These are phyloP conservation scores for Lobophora halterata DNA, from an alignment of 2,888 invertebrate genomes.

Conservation along the genomic window DNA sequence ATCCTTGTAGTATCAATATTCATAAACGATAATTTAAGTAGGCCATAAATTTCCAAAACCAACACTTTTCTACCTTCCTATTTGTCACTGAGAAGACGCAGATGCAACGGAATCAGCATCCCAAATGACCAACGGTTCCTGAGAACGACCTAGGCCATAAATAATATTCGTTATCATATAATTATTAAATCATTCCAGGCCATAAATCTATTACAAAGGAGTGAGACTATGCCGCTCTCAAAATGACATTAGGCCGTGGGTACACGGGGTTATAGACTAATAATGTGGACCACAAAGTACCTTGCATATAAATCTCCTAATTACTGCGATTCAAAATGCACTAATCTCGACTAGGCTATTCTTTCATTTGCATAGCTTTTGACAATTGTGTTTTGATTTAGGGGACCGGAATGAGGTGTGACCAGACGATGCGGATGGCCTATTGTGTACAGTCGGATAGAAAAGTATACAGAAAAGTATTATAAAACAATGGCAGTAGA, in stretches of 20 bases:
- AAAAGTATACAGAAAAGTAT: too few species aligned
- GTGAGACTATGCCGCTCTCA: slow-evolving; percentile 61
- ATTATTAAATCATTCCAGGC: slow-evolving; percentile 67
- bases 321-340: slow-evolving; percentile 67
- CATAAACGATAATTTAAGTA: not conserved
- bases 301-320: slow-evolving; percentile 81
- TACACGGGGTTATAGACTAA: slow-evolving; percentile 62
- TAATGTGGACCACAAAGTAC: slow-evolving; percentile 74
- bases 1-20: not conserved
- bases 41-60: slow-evolving; percentile 8
- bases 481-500: slow-evolving; percentile 4
- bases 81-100: slow-evolving; percentile 27
- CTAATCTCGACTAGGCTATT: slow-evolving; percentile 68
- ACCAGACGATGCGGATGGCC: slow-evolving; percentile 23
- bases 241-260: slow-evolving; percentile 65
- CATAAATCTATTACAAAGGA: slow-evolving; percentile 75
- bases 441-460: slow-evolving; percentile 25
- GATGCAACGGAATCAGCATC: slow-evolving; percentile 26
- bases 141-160: slow-evolving; percentile 57
- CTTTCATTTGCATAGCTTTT: slow-evolving; percentile 65
- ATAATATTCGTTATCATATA: slow-evolving; percentile 66
- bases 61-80: slow-evolving; percentile 19
- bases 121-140: slow-evolving; percentile 49
- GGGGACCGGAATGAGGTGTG: slow-evolving; percentile 49
- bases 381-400: slow-evolving; percentile 71